Conservation (phyloP, 2,797 vertebrate genomes). For the Diceros bicornis region DNA sequence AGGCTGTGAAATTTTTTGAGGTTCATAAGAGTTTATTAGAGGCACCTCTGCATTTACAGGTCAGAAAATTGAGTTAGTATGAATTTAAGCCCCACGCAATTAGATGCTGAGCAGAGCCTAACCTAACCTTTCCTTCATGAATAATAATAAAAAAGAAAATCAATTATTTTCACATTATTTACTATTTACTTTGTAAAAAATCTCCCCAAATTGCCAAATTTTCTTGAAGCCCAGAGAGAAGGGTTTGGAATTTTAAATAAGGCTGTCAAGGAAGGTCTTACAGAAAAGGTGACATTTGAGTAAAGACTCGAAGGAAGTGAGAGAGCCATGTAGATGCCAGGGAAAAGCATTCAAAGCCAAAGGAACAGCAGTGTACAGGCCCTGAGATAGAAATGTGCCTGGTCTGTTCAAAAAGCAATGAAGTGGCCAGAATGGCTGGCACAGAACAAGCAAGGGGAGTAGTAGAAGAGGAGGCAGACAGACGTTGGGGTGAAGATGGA, state of each 20-base stretch:
- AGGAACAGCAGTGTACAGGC: neutral
- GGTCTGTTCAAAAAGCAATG: neutral
- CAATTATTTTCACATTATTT: constrained; percentile 13
- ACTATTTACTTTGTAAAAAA: constrained; percentile 34
- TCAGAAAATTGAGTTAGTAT: neutral
- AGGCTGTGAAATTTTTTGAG: neutral
- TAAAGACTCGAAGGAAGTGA: neutral
- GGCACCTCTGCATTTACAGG: neutral
- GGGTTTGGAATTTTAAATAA: constrained; percentile 4
- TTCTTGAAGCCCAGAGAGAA: neutral
- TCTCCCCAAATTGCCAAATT: neutral
- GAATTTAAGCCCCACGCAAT: neutral
- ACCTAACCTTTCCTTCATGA: neutral
- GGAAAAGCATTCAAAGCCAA: neutral
- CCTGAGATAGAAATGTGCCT: neutral
- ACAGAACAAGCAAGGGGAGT: neutral
- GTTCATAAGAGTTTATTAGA: neutral
- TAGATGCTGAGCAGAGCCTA: neutral
- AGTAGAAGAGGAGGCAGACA: neutral
- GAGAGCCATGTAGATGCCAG: neutral
- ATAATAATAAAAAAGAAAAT: neutral
- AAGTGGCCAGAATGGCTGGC: neutral
- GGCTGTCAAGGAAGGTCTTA: neutral
- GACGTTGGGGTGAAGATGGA: neutral
- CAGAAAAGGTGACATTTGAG: neutral